These are phyloP conservation scores for Numenius phaeopus DNA, from an alignment of 2,797 vertebrate genomes.

Conservation along the genomic window DNA sequence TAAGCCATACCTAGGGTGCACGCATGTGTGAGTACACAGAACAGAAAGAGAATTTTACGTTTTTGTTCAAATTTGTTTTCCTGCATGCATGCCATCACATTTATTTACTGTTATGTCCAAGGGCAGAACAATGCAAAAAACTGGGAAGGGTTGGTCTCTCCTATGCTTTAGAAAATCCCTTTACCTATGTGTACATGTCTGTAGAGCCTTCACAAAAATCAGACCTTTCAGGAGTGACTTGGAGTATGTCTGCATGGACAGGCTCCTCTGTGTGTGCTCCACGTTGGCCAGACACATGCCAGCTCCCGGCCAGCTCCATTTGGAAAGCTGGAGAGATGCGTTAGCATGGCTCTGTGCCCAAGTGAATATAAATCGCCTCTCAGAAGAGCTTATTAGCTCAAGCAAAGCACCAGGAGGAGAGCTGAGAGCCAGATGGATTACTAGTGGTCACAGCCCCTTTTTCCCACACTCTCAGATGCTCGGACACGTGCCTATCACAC, in stretches of 20 bases:
- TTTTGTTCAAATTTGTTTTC: neutral
- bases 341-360: slow-evolving; percentile 31
- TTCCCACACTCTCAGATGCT: neutral
- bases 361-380: neutral
- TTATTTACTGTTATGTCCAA: neutral
- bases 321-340: slow-evolving; percentile 37
- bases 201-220: neutral
- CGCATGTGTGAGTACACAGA: neutral
- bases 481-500: neutral
- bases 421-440: neutral
- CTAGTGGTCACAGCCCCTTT: neutral
- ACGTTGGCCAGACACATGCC: slow-evolving; percentile 5
- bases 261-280: neutral
- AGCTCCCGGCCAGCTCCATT: slow-evolving; percentile 18
- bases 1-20: neutral
- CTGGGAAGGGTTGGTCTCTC: neutral
- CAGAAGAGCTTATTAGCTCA: neutral
- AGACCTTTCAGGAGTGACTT: neutral
- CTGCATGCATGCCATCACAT: neutral
- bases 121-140: neutral
- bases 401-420: neutral
- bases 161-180: neutral
- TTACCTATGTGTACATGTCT: neutral
- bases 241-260: neutral
- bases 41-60: neutral